Conservation (phyloP, 2,113 vertebrate species). For the Scomber scombrus region DNA sequence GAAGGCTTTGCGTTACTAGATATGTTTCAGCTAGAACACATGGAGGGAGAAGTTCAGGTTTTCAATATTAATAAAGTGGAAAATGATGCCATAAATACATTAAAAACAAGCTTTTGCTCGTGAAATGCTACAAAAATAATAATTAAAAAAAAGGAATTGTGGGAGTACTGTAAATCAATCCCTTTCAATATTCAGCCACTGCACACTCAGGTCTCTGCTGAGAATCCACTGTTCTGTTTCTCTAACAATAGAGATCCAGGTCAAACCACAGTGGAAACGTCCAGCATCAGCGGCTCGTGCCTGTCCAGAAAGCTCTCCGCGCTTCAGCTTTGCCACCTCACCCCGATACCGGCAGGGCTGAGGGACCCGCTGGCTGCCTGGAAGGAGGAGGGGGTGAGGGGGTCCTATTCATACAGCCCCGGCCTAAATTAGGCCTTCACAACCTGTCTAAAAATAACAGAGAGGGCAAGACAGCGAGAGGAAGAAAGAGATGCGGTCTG, state of each 20-base stretch:
- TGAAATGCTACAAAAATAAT: slow-evolving; percentile 60
- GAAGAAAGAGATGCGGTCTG: slow-evolving; percentile 36
- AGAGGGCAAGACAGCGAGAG: slow-evolving; percentile 29
- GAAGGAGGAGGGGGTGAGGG: slow-evolving; percentile 3
- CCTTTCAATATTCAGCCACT: slow-evolving; percentile 56
- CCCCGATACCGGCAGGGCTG: slow-evolving; percentile 42
- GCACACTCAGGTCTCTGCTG: slow-evolving; percentile 55
- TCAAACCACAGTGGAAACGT: slow-evolving; percentile 61
- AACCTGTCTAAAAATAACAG: slow-evolving; percentile 78
- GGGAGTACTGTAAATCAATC: slow-evolving; percentile 35
- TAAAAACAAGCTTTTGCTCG: slow-evolving; percentile 57
- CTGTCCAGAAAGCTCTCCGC: slow-evolving; percentile 72
- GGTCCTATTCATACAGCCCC: slow-evolving; percentile 54
- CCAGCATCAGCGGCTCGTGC: slow-evolving; percentile 52
- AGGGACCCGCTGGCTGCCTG: slow-evolving; percentile 22
- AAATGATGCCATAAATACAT: slow-evolving; percentile 70
- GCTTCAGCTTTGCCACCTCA: slow-evolving; percentile 44
- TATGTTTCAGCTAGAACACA: slow-evolving; percentile 54
- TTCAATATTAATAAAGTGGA: slow-evolving; percentile 52
- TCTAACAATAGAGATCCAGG: slow-evolving; percentile 65
- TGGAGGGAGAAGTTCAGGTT: slow-evolving; percentile 28
- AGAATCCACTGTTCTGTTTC: slow-evolving; percentile 36
- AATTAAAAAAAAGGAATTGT: slow-evolving; percentile 51
- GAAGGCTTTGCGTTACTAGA: slow-evolving; percentile 34
- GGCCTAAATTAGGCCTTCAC: slow-evolving; percentile 62